phyloP scores from a whole-genome alignment of 2,797 vertebrate genomes.

The Chelidonichthys spinosus region DNA sequence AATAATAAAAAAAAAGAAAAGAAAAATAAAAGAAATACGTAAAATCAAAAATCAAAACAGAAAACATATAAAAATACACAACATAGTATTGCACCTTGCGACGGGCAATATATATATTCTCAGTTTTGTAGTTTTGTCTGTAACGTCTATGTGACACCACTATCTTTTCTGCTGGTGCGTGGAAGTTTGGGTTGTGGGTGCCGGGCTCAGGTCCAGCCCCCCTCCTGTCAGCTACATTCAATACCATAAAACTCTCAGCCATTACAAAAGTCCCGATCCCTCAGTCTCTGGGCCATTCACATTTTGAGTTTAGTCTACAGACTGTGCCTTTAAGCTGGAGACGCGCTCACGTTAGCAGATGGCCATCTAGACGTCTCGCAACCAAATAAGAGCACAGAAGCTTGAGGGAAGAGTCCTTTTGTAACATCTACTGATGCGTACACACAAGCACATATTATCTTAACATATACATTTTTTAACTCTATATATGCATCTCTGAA shows the following conservation, averaged over 20 bases:
- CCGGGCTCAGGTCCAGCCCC: slow-evolving; percentile 75
- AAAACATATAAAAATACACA: slow-evolving; percentile 81
- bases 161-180: slow-evolving; percentile 87
- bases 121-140: slow-evolving; percentile 77
- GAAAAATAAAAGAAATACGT: neutral
- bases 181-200: slow-evolving; percentile 85
- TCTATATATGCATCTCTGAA: slow-evolving; percentile 75
- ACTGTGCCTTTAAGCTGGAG: slow-evolving; percentile 47
- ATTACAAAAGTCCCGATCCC: slow-evolving; percentile 73
- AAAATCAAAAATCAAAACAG: slow-evolving; percentile 68
- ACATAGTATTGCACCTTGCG: slow-evolving; percentile 85
- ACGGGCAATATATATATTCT: slow-evolving; percentile 82
- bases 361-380: neutral
- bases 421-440: slow-evolving; percentile 73
- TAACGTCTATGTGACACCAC: slow-evolving; percentile 81
- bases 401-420: slow-evolving; percentile 70
- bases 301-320: slow-evolving; percentile 55
- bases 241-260: slow-evolving; percentile 83
- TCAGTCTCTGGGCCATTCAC: slow-evolving; percentile 74
- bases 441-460: slow-evolving; percentile 77
- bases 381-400: slow-evolving; percentile 61
- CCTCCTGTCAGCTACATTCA: slow-evolving; percentile 89
- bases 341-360: slow-evolving; percentile 36
- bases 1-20: slow-evolving; percentile 64
- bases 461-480: slow-evolving; percentile 60